Evolutionary conservation across 2,113 vertebrate genomes (phyloP), one percentile per base, ranked within the genome.

Genomic region (Mixornis gularis): DNA sequence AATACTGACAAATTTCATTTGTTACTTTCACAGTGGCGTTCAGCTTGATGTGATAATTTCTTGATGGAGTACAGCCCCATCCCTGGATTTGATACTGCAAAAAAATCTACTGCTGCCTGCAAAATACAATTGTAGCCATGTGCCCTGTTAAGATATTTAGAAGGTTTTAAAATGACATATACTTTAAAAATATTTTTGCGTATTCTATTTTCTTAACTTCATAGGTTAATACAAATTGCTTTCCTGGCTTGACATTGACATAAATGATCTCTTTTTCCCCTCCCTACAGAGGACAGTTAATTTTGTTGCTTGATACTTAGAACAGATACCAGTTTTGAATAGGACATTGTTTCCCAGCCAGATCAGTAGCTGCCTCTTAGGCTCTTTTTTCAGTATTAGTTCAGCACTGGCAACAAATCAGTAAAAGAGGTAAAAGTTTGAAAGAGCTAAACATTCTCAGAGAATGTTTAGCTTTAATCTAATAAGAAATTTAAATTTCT

Each of bases 261-360:
- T 66, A 89, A 93, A 83, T 82, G 29, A 79, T 95, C 38, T 55
- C 46, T 72, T 81, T 77, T 44, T 25, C 14, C 27, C 9, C 13
- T 63, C 38, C 53, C 90, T 94, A 60, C 51, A 73, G 68, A 76
- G 43, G 78, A 92, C 84, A 92, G 70, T 94, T 83, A 26, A 86
- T 91, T 96, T 89, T 89, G 74, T 48, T 53, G 76, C 91, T 94
- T 96, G 92, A 97, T 97, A 96, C 92, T 96, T 96, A 95, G 96
- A 97, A 93, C 97, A 97, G 97, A 97, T 94, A 96, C 77, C 20
- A 51, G 26, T 58, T 85, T 91, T 98, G 96, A 98, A 98, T 96
- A 94, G 88, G 68, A 43, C 95, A 97, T 97, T 98, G 97, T 97
- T 97, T 95, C 76, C 69, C 3, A 62, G 97, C 97, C 97, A 97